Conservation (phyloP, 2,113 vertebrate genomes). For the Malurus melanocephalus region DNA sequence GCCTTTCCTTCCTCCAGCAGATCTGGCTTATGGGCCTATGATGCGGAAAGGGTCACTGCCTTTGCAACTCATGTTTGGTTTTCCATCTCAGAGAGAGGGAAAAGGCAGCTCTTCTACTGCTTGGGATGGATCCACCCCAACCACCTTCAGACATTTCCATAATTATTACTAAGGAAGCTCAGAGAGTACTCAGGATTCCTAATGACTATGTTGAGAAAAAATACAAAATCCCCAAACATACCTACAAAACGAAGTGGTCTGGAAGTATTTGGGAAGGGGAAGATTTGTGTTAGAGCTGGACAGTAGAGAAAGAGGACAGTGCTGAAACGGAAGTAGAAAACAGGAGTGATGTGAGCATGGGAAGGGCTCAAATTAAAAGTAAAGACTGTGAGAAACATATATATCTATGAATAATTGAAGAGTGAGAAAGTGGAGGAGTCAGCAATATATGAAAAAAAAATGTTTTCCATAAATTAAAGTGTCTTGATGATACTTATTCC, state of each 20-base stretch:
- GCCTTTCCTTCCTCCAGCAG: not conserved
- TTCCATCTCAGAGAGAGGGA: not conserved
- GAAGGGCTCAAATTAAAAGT: not conserved
- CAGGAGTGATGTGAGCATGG: not conserved
- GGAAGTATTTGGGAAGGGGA: not conserved
- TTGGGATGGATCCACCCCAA: not conserved
- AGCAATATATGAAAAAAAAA: not conserved
- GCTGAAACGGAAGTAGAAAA: not conserved
- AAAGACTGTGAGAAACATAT: not conserved
- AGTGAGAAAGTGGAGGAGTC: not conserved
- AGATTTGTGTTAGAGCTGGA: not conserved
- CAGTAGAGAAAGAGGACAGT: not conserved
- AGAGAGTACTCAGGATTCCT: not conserved
- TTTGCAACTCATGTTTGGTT: not conserved
- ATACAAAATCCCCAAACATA: not conserved
- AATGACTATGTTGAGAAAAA: not conserved
- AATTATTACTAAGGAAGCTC: not conserved
- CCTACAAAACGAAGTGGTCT: not conserved
- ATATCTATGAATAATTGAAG: not conserved
- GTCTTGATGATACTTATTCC: not conserved
- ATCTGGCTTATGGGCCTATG: accelerated
- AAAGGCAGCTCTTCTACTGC: not conserved
- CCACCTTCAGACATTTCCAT: not conserved
- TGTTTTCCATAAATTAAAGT: not conserved
- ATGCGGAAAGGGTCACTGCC: not conserved